These are phyloP conservation scores for Allophyes oxyacanthae DNA, from an alignment of 2,888 invertebrate species.

Conservation along the genomic window DNA sequence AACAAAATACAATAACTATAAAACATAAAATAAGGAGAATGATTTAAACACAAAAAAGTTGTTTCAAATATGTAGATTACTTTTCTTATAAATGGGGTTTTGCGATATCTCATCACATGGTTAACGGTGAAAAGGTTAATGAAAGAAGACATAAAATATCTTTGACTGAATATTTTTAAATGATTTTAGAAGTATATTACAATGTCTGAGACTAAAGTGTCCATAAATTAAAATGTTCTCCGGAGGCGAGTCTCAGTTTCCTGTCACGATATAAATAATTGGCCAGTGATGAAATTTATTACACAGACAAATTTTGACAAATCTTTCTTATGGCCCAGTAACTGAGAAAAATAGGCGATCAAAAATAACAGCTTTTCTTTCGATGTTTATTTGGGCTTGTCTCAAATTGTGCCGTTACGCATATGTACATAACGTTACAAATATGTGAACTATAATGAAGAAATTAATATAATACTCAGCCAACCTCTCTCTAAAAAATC, in stretches of 20 bases:
- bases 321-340: constrained; percentile 61
- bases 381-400: no score
- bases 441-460: no score
- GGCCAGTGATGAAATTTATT: constrained; percentile 79
- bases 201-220: constrained; percentile 72
- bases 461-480: no score
- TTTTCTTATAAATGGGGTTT: neutral
- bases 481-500: no score
- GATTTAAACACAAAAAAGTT: no score
- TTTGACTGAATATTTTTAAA: constrained; percentile 45
- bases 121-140: neutral
- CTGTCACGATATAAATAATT: constrained; percentile 83
- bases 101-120: neutral
- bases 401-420: no score
- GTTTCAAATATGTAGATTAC: no score
- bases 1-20: neutral
- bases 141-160: neutral
- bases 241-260: constrained; percentile 76
- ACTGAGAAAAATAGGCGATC: constrained; percentile 61
- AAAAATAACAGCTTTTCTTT: constrained; percentile 30
- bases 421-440: no score
- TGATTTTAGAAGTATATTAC: constrained; percentile 62
- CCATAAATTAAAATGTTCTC: constrained; percentile 81
- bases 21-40: neutral
- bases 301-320: constrained; percentile 80